A percentile compares a stretch with the other conserved stretches of the same genome.
Evolutionary conservation across 2,797 vertebrate species (phyloP).

Genomic region (Varecia variegata): DNA sequence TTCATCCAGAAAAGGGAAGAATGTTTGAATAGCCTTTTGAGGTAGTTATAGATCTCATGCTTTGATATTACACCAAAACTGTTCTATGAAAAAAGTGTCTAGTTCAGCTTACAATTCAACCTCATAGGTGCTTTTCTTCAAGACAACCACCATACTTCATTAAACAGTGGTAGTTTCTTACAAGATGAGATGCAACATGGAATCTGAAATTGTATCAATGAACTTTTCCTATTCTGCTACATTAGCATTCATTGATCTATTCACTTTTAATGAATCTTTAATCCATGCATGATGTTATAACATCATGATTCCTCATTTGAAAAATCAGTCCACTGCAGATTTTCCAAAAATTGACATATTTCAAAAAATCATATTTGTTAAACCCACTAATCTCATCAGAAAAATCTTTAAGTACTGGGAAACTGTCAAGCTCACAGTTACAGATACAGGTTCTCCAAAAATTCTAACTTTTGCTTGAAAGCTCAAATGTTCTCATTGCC

Average conservation of each 20-base stretch:
- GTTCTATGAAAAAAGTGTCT: background rate
- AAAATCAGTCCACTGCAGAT: conserved; percentile 14
- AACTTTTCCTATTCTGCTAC: background rate
- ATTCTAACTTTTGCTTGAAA: conserved; percentile 8
- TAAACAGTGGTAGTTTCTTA: background rate
- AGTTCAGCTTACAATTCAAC: background rate
- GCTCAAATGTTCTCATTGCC: background rate
- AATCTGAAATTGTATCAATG: background rate
- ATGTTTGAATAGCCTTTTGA: background rate
- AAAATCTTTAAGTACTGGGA: background rate
- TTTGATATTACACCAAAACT: background rate
- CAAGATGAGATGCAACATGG: background rate
- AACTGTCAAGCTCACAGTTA: background rate
- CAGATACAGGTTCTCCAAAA: conserved; percentile 22
- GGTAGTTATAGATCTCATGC: background rate
- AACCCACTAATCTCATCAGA: conserved; percentile 30
- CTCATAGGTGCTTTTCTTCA: background rate
- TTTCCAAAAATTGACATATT: background rate
- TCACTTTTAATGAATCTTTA: background rate
- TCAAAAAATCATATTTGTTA: background rate
- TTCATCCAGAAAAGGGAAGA: background rate
- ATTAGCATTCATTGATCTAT: background rate
- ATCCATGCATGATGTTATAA: background rate
- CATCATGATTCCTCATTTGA: background rate
- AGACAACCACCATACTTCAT: background rate